Evolutionary conservation across 2,113 vertebrate genomes (phyloP).

Genomic region (Hemichromis elongatus): DNA sequence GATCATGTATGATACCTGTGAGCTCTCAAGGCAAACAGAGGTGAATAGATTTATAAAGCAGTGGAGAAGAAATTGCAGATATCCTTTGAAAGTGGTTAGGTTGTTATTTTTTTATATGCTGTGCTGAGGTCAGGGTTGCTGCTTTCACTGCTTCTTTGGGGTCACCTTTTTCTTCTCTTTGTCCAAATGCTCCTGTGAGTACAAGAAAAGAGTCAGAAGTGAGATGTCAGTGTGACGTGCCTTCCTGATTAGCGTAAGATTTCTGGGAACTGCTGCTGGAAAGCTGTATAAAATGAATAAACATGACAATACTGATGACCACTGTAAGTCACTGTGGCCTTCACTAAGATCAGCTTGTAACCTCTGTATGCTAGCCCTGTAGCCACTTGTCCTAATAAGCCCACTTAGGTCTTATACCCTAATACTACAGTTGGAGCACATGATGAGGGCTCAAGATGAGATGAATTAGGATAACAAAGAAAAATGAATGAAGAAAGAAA

Average conservation of each 20-base stretch:
- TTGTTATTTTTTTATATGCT: neutral
- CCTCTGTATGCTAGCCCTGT: conserved; percentile 33
- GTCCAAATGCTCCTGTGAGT: neutral
- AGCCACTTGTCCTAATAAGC: conserved; percentile 70
- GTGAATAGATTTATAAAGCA: conserved; percentile 14
- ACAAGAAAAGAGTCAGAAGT: neutral
- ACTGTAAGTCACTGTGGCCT: conserved; percentile 50
- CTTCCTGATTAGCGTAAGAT: neutral
- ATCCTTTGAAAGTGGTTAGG: conserved; percentile 1
- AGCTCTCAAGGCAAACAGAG: conserved; percentile 9
- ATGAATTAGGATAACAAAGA: conserved; percentile 15
- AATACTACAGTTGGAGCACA: conserved; percentile 49
- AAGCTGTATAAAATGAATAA: conserved; percentile 33
- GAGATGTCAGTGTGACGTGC: conserved; percentile 13
- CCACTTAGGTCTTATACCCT: conserved; percentile 60
- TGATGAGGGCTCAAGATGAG: conserved; percentile 26
- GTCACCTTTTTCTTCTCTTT: neutral
- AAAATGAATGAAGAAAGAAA: conserved; percentile 5
- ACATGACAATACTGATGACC: conserved; percentile 16
- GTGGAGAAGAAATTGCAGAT: neutral
- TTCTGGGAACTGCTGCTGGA: conserved; percentile 4
- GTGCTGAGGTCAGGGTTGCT: conserved; percentile 11
- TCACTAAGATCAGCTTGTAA: conserved; percentile 19
- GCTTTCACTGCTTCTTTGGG: neutral
- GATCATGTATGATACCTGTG: neutral